A percentile compares a stretch with the other conserved stretches of the same genome.
phyloP scores from a whole-genome alignment of 37 sponge, comb jelly and placozoan genomes.

The Eunapius fragilis region DNA sequence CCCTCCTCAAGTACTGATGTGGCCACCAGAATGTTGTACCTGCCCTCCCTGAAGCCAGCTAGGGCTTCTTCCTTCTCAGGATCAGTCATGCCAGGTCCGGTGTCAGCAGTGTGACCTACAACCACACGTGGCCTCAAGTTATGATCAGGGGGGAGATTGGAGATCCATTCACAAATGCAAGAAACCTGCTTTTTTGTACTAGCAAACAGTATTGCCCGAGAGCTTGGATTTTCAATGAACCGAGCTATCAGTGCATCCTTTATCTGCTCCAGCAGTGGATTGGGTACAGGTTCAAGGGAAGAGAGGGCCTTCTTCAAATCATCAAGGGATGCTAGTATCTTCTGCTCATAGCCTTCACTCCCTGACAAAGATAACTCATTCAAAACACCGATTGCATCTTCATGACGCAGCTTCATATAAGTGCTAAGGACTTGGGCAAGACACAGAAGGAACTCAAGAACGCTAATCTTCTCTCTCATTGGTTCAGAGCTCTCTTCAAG shows the following conservation, averaged over 20 bases:
- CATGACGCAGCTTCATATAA: constrained; percentile 30
- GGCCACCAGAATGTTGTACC: constrained; percentile 84
- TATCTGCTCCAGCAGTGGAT: constrained; percentile 45
- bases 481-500: constrained; percentile 14
- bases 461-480: constrained; percentile 21
- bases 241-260: constrained; percentile 8
- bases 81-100: constrained; percentile 55
- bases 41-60: constrained; percentile 72
- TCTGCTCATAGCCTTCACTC: not conserved
- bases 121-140: constrained; percentile 10
- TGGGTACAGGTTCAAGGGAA: constrained; percentile 9
- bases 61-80: constrained; percentile 67
- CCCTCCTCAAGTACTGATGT: constrained; percentile 95
- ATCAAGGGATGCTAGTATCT: not conserved
- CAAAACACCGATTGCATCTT: constrained; percentile 45
- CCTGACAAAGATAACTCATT: constrained; percentile 1
- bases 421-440: constrained; percentile 18
- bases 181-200: constrained; percentile 44
- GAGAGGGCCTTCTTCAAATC: constrained; percentile 9
- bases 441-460: constrained; percentile 16
- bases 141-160: not conserved
- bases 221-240: constrained; percentile 12
- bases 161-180: constrained; percentile 45
- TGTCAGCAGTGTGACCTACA: constrained; percentile 52
- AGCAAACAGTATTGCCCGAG: constrained; percentile 63